phyloP scores from a whole-genome alignment of 2,888 invertebrate genomes.

The Trichogramma evanescens region DNA sequence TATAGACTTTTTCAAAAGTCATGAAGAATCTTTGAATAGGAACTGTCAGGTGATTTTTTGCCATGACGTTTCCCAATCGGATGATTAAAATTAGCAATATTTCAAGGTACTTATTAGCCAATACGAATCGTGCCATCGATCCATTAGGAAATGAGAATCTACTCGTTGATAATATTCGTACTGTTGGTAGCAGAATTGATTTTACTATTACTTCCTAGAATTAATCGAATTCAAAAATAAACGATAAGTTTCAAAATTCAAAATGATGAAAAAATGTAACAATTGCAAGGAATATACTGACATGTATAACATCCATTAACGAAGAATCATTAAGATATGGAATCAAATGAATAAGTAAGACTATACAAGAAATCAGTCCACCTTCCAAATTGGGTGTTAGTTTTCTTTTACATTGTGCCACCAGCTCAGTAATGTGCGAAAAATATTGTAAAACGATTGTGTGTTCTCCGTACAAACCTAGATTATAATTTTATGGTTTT shows the following conservation, averaged over 20 bases:
- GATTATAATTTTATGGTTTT: conserved; percentile 1
- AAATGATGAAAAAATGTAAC: neutral
- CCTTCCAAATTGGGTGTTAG: conserved; percentile 81
- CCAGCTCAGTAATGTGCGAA: conserved; percentile 80
- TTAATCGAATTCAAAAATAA: neutral
- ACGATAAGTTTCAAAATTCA: neutral
- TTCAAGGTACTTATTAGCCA: conserved; percentile 76
- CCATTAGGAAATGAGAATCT: conserved; percentile 79
- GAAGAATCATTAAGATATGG: conserved; percentile 76
- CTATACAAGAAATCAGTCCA: conserved; percentile 76
- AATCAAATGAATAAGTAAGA: conserved; percentile 70
- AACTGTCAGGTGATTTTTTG: conserved; percentile 64
- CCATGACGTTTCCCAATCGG: conserved; percentile 71
- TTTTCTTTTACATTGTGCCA: conserved; percentile 71
- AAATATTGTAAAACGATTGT: conserved; percentile 82
- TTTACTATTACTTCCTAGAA: conserved; percentile 76
- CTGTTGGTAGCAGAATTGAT: conserved; percentile 74
- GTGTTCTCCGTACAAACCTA: conserved; percentile 80
- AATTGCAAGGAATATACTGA: conserved; percentile 37
- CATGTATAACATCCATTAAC: conserved; percentile 81
- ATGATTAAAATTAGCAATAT: conserved; percentile 73
- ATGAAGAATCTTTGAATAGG: conserved; percentile 67
- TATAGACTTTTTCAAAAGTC: conserved; percentile 70
- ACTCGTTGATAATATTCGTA: conserved; percentile 73
- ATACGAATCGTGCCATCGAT: conserved; percentile 62